Conservation (phyloP, 2,797 vertebrate genomes). For the Sparus aurata region DNA sequence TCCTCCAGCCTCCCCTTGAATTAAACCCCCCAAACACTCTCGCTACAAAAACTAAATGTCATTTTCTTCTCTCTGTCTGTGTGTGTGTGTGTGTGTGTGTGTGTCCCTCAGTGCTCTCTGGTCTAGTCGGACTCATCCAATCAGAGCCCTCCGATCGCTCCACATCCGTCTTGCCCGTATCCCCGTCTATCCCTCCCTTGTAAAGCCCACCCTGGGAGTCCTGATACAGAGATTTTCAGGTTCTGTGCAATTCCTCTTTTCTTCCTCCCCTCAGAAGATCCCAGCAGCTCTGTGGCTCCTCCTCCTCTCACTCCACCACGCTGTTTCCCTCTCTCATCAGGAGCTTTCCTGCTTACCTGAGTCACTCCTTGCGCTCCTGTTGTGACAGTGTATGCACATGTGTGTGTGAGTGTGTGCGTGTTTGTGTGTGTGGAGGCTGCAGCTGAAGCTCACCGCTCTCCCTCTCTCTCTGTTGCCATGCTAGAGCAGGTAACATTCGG, state of each 20-base stretch:
- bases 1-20: conserved; percentile 17
- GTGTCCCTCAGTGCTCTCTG: conserved; percentile 60
- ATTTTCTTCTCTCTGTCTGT: conserved; percentile 63
- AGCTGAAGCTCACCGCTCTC: conserved; percentile 62
- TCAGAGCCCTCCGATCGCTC: conserved; percentile 63
- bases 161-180: conserved; percentile 61
- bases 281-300: conserved; percentile 64
- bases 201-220: conserved; percentile 67
- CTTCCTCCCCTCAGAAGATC: conserved; percentile 46
- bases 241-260: conserved; percentile 52
- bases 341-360: conserved; percentile 75
- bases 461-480: conserved; percentile 80
- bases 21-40: conserved; percentile 57
- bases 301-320: conserved; percentile 49
- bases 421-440: conserved; percentile 64
- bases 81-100: conserved; percentile 43
- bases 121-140: conserved; percentile 61
- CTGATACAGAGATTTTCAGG: conserved; percentile 58
- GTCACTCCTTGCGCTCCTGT: conserved; percentile 71
- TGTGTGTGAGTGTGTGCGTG: conserved; percentile 32
- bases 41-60: conserved; percentile 68
- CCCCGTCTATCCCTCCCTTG: conserved; percentile 49
- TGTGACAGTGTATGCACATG: conserved; percentile 50
- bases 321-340: conserved; percentile 56
- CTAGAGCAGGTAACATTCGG: conserved; percentile 79